Base-by-base conservation (phyloP, 2,888 invertebrate species). In the Andrena dorsata region DNA sequence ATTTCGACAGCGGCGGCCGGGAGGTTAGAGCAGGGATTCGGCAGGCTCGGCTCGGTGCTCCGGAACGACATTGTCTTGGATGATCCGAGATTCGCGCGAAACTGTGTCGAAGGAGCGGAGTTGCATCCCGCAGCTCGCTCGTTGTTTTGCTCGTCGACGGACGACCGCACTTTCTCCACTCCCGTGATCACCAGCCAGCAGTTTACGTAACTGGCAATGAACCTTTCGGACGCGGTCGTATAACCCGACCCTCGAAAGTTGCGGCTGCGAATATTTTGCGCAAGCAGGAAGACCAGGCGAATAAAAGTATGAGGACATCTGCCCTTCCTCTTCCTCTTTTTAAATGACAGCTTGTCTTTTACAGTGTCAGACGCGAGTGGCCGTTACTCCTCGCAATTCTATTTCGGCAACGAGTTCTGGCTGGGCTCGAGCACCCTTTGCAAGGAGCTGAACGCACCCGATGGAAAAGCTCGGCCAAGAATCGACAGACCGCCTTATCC, bases 331-430 rank as follows among this genome's bases (percentile, higher is more conserved):
- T 64, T 69, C 28, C 32, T 32, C 72, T 35, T 53, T 28, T 13
- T 81, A 53, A n/a, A 26, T 20, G 28, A n/a, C 51, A 2, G n/a
- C 70, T 64, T 65, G 20, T 49, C 60, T 94, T 76, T 94, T 94
- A 30, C 95, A 97, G 97, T 97, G 93, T 96, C 95, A 90, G 97
- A 97, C 92, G 96, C 97, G 0, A 97, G 97, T 7, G 97, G 97
- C 58, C 96, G 96, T 86, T 97, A 97, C 94, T 96, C 96, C 16
- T 96, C 97, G 10, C 97, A 97, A 92, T 95, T 97, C 88, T 95
- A 97, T 89, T 97, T 97, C 90, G 97, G 97, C 23, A 97, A 97
- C 93, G 97, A 97, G 93, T 97, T 96, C 94, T 97, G 97, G 97
- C 94, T 97, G 90, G 97, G 97, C 3, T 97, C 97, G 65, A 95